Percentiles rank a stretch among this genome's conserved stretches.
Conservation (phyloP, 2,888 invertebrate species). For the Bhutanitis thaidina region DNA sequence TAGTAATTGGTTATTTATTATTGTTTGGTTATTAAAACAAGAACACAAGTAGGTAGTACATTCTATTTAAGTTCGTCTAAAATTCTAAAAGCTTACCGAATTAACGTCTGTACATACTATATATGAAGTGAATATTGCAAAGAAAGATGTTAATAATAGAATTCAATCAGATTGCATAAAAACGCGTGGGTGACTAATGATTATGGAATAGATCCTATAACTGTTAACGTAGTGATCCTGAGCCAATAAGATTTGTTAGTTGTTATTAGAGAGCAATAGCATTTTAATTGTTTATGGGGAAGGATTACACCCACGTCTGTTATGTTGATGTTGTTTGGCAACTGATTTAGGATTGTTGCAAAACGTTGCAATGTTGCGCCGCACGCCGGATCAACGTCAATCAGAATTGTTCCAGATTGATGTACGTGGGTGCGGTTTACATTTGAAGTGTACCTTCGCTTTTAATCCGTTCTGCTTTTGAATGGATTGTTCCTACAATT, state of each 20-base stretch:
- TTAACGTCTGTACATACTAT: no score
- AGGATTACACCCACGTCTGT: conserved; percentile 42
- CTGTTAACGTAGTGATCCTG: no score
- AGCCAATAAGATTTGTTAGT: conserved; percentile 27
- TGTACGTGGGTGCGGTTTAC: conserved; percentile 17
- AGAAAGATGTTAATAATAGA: conserved; percentile 30
- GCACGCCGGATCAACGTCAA: conserved; percentile 15
- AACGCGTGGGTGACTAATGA: conserved; percentile 58
- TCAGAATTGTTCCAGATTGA: conserved; percentile 16
- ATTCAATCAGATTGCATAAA: conserved; percentile 36
- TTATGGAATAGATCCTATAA: no score
- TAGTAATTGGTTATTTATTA: no score
- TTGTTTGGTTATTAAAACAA: no score
- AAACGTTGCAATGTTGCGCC: conserved; percentile 15
- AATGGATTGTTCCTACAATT: background rate
- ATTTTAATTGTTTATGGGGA: conserved; percentile 59
- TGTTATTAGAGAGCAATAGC: conserved; percentile 50
- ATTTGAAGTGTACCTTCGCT: background rate
- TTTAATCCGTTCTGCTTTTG: conserved; percentile 4
- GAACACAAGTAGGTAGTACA: no score
- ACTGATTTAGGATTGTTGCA: conserved; percentile 17
- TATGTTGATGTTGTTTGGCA: conserved; percentile 9
- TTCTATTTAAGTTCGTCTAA: no score
- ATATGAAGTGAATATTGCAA: no score
- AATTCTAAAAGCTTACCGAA: no score